Percentiles rank a stretch among this genome's conserved stretches.
These are phyloP conservation scores for Myopa tessellatipennis DNA, from an alignment of 2,888 invertebrate genomes.

Conservation along the genomic window DNA sequence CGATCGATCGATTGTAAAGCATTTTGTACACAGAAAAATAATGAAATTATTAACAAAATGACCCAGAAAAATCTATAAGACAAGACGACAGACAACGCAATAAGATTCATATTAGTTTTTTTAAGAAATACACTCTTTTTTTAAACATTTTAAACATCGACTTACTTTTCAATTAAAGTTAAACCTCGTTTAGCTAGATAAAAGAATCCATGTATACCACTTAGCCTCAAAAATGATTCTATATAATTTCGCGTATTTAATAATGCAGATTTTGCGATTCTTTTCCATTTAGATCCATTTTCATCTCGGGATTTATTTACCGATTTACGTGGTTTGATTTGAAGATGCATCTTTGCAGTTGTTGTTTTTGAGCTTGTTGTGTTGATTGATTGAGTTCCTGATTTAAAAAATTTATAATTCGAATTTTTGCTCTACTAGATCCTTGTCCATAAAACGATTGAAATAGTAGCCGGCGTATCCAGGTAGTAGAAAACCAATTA, in stretches of 20 bases:
- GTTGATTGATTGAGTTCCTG: neutral
- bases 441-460: conserved; percentile 47
- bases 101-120: neutral
- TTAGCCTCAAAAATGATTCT: conserved; percentile 57
- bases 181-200: conserved; percentile 56
- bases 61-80: conserved; percentile 58
- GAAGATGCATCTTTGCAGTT: conserved; percentile 18
- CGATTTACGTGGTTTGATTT: conserved; percentile 13
- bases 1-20: conserved; percentile 61
- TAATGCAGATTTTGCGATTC: neutral
- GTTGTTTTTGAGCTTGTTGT: neutral
- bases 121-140: neutral
- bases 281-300: neutral
- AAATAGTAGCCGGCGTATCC: conserved; percentile 46
- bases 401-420: conserved; percentile 6
- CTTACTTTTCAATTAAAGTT: conserved; percentile 56
- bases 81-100: neutral
- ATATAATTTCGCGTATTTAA: conserved; percentile 36
- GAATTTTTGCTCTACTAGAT: conserved; percentile 27
- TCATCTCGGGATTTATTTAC: neutral
- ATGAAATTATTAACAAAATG: conserved; percentile 53
- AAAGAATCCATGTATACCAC: conserved; percentile 63
- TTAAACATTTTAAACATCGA: neutral
- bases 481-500: conserved; percentile 52
- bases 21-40: conserved; percentile 58